These are phyloP conservation scores for Hiodon tergisus DNA, from an alignment of 2,113 vertebrate genomes.

Conservation along the genomic window DNA sequence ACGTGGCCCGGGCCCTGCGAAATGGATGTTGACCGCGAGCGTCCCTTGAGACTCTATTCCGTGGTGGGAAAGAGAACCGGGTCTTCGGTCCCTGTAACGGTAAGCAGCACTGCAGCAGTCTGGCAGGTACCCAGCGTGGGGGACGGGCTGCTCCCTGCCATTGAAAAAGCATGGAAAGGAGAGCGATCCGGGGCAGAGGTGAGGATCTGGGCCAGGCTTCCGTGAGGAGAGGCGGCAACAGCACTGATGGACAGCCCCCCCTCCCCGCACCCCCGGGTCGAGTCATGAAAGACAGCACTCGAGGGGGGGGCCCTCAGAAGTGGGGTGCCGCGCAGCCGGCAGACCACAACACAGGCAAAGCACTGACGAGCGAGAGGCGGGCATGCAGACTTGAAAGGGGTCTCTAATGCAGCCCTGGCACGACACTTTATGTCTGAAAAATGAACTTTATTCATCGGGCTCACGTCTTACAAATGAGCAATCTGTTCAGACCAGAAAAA, in stretches of 20 bases:
- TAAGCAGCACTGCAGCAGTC: background rate
- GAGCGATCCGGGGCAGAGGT: constrained; percentile 35
- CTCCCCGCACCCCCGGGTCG: constrained; percentile 41
- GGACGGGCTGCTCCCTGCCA: background rate
- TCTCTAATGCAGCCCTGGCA: constrained; percentile 66
- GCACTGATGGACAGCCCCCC: constrained; percentile 54
- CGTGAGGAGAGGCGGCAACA: constrained; percentile 29
- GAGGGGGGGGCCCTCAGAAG: constrained; percentile 54
- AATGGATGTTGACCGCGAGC: constrained; percentile 35
- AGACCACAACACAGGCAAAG: constrained; percentile 71
- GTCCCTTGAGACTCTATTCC: too few species aligned
- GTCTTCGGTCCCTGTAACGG: background rate
- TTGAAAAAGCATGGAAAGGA: background rate
- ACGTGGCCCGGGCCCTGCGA: constrained; percentile 6
- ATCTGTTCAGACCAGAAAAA: constrained; percentile 1
- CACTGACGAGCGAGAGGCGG: constrained; percentile 63
- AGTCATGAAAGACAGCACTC: constrained; percentile 52
- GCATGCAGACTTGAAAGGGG: constrained; percentile 66
- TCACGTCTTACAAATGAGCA: background rate
- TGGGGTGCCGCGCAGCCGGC: constrained; percentile 51
- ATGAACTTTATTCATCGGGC: constrained; percentile 8
- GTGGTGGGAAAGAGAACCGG: background rate
- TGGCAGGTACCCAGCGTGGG: background rate
- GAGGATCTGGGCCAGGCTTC: constrained; percentile 28
- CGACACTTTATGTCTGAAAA: constrained; percentile 40